phyloP scores from a whole-genome alignment of 2,888 invertebrate genomes.

The Drosophila diplacantha region DNA sequence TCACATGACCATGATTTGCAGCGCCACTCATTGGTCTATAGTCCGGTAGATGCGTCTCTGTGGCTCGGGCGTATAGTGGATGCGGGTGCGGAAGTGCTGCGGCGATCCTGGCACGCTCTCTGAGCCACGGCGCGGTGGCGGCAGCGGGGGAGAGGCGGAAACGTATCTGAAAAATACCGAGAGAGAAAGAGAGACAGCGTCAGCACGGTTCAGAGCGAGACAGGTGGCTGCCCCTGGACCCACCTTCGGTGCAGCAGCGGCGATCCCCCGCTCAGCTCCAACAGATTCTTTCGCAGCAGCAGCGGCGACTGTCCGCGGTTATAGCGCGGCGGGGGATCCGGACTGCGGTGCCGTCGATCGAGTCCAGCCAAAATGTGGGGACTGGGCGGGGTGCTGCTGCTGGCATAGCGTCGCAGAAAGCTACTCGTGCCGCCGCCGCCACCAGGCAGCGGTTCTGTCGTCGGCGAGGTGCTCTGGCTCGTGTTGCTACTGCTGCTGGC shows the following conservation, averaged over 20 bases:
- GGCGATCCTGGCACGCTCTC: constrained; percentile 86
- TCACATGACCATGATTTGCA: constrained; percentile 79
- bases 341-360: constrained; percentile 80
- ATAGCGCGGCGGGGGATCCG: constrained; percentile 81
- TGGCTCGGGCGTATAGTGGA: constrained; percentile 81
- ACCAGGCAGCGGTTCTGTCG: constrained; percentile 57
- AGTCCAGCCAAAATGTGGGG: constrained; percentile 71
- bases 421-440: constrained; percentile 20
- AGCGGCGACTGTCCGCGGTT: constrained; percentile 80
- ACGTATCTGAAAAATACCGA: constrained; percentile 73
- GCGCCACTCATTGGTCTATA: constrained; percentile 78
- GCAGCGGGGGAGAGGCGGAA: constrained; percentile 78
- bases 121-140: constrained; percentile 80
- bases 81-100: constrained; percentile 82
- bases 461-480: constrained; percentile 71
- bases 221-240: constrained; percentile 28
- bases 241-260: constrained; percentile 81
- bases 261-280: constrained; percentile 79
- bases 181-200: background rate
- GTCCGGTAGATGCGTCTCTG: constrained; percentile 80
- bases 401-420: constrained; percentile 65
- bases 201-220: constrained; percentile 3
- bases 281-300: constrained; percentile 80
- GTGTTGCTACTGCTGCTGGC: constrained; percentile 70
- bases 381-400: constrained; percentile 60